Conservation (phyloP, 2,888 invertebrate genomes). For the Nebria salina region DNA sequence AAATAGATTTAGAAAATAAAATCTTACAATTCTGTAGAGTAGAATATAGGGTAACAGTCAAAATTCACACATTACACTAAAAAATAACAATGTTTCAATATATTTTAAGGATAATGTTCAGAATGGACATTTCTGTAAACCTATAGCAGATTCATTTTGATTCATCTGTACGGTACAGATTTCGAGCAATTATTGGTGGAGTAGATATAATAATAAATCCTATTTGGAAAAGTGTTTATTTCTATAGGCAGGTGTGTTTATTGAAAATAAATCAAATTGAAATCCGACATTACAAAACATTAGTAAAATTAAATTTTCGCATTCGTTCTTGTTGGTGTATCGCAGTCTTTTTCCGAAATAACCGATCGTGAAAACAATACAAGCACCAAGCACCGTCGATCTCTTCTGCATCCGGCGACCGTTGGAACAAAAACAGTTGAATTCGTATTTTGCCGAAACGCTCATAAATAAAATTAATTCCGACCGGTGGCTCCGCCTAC, state of each 20-base stretch:
- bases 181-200: no score
- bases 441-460: neutral
- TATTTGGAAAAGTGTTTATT: neutral
- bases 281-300: neutral
- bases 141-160: no score
- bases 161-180: no score
- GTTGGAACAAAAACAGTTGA: neutral
- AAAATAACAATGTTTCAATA: no score
- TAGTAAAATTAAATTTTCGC: neutral
- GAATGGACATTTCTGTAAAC: no score
- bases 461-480: constrained; percentile 22
- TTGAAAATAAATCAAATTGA: neutral
- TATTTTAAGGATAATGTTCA: no score
- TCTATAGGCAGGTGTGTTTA: neutral
- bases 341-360: neutral
- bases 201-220: neutral
- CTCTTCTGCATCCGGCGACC: neutral
- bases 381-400: neutral
- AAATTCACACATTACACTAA: no score
- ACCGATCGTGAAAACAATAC: neutral
- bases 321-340: neutral
- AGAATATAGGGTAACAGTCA: no score
- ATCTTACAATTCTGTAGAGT: no score
- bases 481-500: constrained; percentile 30
- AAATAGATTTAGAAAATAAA: no score